phyloP scores from a whole-genome alignment of 2,888 invertebrate genomes.

The Andrena dorsata region DNA sequence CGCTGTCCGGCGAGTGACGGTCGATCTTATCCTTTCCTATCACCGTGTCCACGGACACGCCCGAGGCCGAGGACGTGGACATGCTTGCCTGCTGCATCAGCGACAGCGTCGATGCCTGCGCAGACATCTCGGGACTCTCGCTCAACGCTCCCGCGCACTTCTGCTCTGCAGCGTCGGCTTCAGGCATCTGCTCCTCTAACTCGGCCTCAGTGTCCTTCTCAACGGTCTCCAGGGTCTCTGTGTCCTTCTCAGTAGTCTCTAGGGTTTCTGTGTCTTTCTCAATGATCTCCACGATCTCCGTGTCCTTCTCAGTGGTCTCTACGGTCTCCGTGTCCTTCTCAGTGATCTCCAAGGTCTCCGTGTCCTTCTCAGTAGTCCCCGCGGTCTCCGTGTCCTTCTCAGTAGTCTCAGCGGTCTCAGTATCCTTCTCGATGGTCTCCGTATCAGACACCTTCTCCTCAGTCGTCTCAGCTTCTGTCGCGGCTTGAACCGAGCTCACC shows the following conservation, averaged over 20 bases:
- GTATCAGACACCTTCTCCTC: background rate
- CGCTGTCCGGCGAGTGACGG: conserved; percentile 90
- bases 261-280: conserved; percentile 3
- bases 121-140: conserved; percentile 63
- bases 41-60: conserved; percentile 81
- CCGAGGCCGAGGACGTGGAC: conserved; percentile 83
- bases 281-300: background rate
- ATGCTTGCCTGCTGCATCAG: conserved; percentile 83
- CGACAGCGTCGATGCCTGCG: conserved; percentile 64
- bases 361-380: background rate
- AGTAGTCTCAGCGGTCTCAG: background rate
- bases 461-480: conserved; percentile 32
- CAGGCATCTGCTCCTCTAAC: conserved; percentile 21
- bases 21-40: conserved; percentile 80
- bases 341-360: background rate
- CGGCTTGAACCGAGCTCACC: conserved; percentile 84
- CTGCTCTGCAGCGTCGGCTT: conserved; percentile 63
- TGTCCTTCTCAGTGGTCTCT: background rate
- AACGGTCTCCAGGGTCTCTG: background rate
- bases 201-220: conserved; percentile 4
- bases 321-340: background rate
- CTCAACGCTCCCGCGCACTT: background rate
- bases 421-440: background rate
- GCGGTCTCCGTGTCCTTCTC: conserved; percentile 4
- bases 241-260: background rate